These are phyloP conservation scores for Bujurquina vittata DNA, from an alignment of 2,113 vertebrate species.

Conservation along the genomic window DNA sequence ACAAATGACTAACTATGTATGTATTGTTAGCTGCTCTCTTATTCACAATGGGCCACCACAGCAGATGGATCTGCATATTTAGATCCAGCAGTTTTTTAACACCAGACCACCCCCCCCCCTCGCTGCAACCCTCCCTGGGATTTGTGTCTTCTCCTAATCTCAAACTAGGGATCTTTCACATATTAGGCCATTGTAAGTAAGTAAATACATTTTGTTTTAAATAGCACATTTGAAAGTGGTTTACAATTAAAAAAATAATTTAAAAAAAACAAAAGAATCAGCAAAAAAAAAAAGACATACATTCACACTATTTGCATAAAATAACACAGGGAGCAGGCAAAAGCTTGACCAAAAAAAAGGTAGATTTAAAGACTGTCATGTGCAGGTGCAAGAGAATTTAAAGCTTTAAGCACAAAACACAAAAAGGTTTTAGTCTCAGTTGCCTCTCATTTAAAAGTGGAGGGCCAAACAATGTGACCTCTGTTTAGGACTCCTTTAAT, in stretches of 20 bases:
- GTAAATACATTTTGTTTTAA: neutral
- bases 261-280: no score
- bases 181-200: neutral
- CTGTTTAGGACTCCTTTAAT: neutral
- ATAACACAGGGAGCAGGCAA: no score
- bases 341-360: no score
- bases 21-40: neutral
- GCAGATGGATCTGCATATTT: no score
- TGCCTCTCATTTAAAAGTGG: neutral
- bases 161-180: neutral
- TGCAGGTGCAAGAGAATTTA: no score
- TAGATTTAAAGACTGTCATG: no score
- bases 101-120: neutral
- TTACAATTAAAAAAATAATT: rapidly evolving
- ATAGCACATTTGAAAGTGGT: neutral
- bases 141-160: neutral
- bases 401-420: neutral
- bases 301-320: neutral
- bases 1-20: neutral
- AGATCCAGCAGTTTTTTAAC: no score
- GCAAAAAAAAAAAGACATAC: neutral
- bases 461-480: neutral
- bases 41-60: neutral
- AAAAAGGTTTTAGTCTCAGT: neutral
- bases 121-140: neutral